Conservation (phyloP, 2,113 vertebrate species). For the Mustela nigripes region DNA sequence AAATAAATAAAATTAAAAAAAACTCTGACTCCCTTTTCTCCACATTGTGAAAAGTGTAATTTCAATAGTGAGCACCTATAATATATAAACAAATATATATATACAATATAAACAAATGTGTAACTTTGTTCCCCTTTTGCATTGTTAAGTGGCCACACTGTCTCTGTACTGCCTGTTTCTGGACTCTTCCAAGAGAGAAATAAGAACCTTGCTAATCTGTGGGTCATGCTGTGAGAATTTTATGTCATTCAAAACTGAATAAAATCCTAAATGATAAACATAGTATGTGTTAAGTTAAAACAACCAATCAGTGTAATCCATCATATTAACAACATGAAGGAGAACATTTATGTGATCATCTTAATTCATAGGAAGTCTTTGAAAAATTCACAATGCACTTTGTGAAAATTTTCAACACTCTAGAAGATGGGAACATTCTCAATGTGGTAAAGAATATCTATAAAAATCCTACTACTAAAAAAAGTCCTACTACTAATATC, state of each 20-base stretch:
- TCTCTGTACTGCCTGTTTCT: not conserved
- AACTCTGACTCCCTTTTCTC: not conserved
- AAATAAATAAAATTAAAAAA: not conserved
- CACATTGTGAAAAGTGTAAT: slow-evolving; percentile 22
- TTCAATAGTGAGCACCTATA: not conserved
- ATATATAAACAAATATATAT: not conserved
- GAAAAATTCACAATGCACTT: not conserved
- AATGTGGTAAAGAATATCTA: not conserved
- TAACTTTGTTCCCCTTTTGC: not conserved
- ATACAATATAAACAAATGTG: not conserved
- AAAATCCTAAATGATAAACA: slow-evolving; percentile 1
- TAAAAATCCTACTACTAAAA: not conserved
- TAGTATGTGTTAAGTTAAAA: not conserved
- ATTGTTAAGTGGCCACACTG: not conserved
- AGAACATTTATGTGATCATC: not conserved
- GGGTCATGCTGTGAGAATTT: not conserved
- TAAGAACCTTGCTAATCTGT: not conserved
- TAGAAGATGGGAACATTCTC: not conserved
- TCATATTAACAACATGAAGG: slow-evolving; percentile 1
- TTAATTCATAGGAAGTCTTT: not conserved
- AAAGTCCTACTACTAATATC: not conserved
- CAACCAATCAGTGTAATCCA: not conserved
- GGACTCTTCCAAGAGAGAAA: not conserved
- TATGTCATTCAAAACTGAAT: not conserved
- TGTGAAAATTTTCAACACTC: not conserved